These are phyloP conservation scores for Dicranocentrus wangi DNA, from an alignment of 2,888 invertebrate genomes.

Conservation along the genomic window DNA sequence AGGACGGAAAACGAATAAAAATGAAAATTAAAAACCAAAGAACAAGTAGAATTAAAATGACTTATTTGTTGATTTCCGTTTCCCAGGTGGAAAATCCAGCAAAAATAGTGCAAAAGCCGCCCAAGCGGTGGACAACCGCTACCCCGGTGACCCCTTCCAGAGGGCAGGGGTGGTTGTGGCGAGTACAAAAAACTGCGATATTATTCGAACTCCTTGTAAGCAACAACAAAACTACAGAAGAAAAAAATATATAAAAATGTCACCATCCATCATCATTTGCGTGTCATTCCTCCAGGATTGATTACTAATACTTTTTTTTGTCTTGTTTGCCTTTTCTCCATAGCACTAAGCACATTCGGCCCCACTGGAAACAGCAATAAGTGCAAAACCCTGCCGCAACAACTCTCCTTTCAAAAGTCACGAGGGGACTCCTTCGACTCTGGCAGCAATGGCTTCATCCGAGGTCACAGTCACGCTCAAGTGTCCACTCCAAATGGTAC, in stretches of 20 bases:
- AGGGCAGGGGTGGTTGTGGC: slow-evolving; percentile 71
- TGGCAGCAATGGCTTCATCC: slow-evolving; percentile 68
- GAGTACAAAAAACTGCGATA: slow-evolving; percentile 73
- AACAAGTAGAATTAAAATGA: too few species aligned
- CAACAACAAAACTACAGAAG: not conserved
- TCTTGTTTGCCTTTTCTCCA: not conserved
- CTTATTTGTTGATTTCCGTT: not conserved
- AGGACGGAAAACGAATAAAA: too few species aligned
- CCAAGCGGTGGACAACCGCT: slow-evolving; percentile 64
- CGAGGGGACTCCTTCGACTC: slow-evolving; percentile 72
- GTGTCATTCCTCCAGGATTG: not conserved
- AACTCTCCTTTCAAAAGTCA: slow-evolving; percentile 72
- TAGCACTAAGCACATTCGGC: slow-evolving; percentile 72
- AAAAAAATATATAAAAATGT: not conserved
- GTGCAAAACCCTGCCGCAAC: slow-evolving; percentile 72
- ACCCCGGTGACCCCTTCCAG: slow-evolving; percentile 71
- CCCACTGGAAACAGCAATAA: slow-evolving; percentile 70
- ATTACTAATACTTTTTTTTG: slow-evolving; percentile 19
- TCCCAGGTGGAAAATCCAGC: slow-evolving; percentile 72
- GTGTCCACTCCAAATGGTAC: slow-evolving; percentile 72
- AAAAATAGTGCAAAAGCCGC: slow-evolving; percentile 68
- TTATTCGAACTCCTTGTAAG: slow-evolving; percentile 73
- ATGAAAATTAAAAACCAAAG: too few species aligned
- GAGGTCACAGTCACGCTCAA: slow-evolving; percentile 67
- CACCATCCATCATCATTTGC: not conserved